Base-by-base conservation (phyloP, 2,113 vertebrate genomes). In the Hirundichthys speculiger region DNA sequence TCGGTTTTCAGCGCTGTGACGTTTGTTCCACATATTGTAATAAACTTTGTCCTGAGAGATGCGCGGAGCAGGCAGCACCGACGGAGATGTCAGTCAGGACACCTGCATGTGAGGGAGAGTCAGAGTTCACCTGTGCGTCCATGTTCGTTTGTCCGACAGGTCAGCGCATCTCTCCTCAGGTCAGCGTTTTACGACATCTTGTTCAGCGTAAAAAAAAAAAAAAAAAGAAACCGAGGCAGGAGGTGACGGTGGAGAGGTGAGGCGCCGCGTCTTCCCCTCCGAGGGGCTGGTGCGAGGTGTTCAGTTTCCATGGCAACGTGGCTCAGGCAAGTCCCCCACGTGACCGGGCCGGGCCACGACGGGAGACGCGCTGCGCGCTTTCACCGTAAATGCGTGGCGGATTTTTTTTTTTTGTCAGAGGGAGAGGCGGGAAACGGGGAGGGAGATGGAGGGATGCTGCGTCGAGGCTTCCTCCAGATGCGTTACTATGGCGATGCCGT, bases 271-370 rank as follows among this genome's bases (percentile, higher is more conserved):
- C 72, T 81, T 77, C 64, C 71, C 80, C 77, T 75, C 16, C n/a
- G n/a, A 2, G 71, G 80, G 79, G 65, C 55, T 21, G 39, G 69
- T 62, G 63, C 66, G 84, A 88, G 89, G 85, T 90, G 79, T 90
- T 90, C 85, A 84, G 88, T 91, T 90, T 89, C 88, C 84, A 90
- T 89, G 88, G 87, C 76, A 90, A 91, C 85, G 27, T 0, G 15
- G 79, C 80, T 86, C 79, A 80, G 79, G 64, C 79, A 22, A 68
- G n/a, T n/a, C 64, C 77, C 64, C 53, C 75, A 25, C 59, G 64
- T 14, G 55, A 69, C 15, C 41, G 70, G 62, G 62, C 79, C 20
- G 53, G 63, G 82, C 76, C 85, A 79, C 77, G 68, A 80, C 62
- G 55, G 69, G 80, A 87, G 82, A 79, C 50, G 64, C 47, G 80